phyloP scores from a whole-genome alignment of 2,888 invertebrate species.

The Agriopis aurantiaria region DNA sequence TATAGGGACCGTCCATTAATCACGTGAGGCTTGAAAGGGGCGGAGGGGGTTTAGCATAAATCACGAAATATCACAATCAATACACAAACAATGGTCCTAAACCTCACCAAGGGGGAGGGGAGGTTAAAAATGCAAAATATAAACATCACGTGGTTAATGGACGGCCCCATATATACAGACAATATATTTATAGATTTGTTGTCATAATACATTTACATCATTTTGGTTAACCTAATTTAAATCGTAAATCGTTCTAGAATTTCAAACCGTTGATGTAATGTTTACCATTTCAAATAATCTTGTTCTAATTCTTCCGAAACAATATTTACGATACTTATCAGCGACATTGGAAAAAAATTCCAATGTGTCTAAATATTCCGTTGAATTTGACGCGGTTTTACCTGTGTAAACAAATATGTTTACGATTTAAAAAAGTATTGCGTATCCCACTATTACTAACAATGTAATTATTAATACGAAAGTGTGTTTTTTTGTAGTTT shows the following conservation, averaged over 20 bases:
- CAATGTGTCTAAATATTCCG: slow-evolving; percentile 37
- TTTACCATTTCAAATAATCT: slow-evolving; percentile 8
- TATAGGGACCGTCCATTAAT: no score
- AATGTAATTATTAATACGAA: neutral
- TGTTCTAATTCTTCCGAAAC: slow-evolving; percentile 18
- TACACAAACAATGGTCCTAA: no score
- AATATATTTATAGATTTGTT: neutral
- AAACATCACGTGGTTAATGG: no score
- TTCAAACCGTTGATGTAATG: neutral
- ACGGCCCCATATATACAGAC: no score
- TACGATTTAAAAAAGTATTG: slow-evolving; percentile 17
- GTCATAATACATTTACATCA: neutral
- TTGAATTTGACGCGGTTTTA: slow-evolving; percentile 36
- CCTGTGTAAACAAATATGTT: slow-evolving; percentile 47
- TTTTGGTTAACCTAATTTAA: neutral
- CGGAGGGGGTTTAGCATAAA: no score
- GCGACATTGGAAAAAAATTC: slow-evolving; percentile 48
- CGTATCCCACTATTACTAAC: neutral
- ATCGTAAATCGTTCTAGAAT: neutral
- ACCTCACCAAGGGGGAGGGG: no score
- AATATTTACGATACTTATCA: slow-evolving; percentile 44
- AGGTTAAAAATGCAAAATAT: no score
- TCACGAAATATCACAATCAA: no score
- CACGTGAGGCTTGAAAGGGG: no score
- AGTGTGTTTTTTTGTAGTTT: neutral